These are phyloP conservation scores for Hymenochirus boettgeri DNA, from an alignment of 2,113 vertebrate genomes.

Conservation along the genomic window DNA sequence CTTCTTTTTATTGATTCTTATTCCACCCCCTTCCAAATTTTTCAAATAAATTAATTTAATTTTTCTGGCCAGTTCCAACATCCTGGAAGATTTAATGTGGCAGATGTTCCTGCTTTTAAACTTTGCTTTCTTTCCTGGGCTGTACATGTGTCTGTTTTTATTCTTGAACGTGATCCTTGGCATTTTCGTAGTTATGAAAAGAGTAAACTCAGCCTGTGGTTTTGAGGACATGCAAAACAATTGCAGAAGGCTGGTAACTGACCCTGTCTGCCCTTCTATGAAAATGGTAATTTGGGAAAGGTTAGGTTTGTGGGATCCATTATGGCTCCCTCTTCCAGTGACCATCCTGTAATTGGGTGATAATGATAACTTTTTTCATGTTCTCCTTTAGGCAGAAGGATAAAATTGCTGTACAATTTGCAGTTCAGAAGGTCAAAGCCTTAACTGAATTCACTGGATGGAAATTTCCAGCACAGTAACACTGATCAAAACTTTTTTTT, in stretches of 20 bases:
- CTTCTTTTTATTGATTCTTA: conserved; percentile 14
- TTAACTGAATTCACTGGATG: background rate
- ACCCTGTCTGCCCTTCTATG: conserved; percentile 6
- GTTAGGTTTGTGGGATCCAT: conserved; percentile 13
- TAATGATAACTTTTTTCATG: conserved; percentile 32
- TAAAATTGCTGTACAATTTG: conserved; percentile 24
- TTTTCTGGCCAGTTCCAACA: conserved; percentile 30
- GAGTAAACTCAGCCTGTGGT: conserved; percentile 37
- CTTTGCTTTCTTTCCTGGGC: conserved; percentile 21
- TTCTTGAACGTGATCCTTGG: conserved; percentile 33
- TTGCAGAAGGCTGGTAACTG: conserved; percentile 9
- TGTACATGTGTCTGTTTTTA: conserved; percentile 31
- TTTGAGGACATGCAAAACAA: conserved; percentile 20
- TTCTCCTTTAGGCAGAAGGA: conserved; percentile 11
- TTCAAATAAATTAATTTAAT: conserved; percentile 7
- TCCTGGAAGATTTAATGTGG: conserved; percentile 37
- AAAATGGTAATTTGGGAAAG: background rate
- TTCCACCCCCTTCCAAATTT: conserved; percentile 11
- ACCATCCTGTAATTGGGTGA: conserved; percentile 37
- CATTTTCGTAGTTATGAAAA: conserved; percentile 25
- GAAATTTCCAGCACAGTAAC: conserved; percentile 28
- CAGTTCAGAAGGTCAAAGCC: conserved; percentile 11
- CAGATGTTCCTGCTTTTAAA: conserved; percentile 39
- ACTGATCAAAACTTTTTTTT: no score
- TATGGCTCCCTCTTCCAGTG: conserved; percentile 1